phyloP scores from a whole-genome alignment of 2,888 invertebrate species.

The Drosophila antonietae region DNA sequence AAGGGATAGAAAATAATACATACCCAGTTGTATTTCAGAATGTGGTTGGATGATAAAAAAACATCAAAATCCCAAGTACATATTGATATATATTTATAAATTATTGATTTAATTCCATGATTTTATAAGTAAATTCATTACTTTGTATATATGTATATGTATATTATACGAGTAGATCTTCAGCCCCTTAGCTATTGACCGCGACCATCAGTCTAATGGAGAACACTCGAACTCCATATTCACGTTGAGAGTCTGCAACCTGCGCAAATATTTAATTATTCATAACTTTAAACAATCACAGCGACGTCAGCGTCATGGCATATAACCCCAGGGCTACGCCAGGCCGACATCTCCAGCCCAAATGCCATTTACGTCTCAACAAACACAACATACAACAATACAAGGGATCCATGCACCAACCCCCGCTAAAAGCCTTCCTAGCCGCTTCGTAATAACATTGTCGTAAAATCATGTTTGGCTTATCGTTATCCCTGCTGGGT shows the following conservation, averaged over 20 bases:
- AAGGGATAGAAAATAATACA: no score
- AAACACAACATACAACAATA: slow-evolving; percentile 62
- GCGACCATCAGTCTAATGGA: slow-evolving; percentile 46
- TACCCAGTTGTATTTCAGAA: background rate
- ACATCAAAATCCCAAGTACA: no score
- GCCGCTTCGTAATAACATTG: slow-evolving; percentile 80
- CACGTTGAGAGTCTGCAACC: slow-evolving; percentile 53
- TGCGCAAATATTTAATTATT: slow-evolving; percentile 84
- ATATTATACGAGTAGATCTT: background rate
- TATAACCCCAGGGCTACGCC: slow-evolving; percentile 49
- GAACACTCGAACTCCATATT: slow-evolving; percentile 10
- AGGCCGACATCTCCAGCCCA: slow-evolving; percentile 21
- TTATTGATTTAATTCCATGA: background rate
- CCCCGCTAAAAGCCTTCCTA: slow-evolving; percentile 14
- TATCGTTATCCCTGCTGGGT: slow-evolving; percentile 69
- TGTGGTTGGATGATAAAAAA: background rate
- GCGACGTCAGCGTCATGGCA: slow-evolving; percentile 70
- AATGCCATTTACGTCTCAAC: slow-evolving; percentile 69
- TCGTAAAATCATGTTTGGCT: slow-evolving; percentile 83
- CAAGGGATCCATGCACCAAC: slow-evolving; percentile 30
- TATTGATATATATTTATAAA: background rate
- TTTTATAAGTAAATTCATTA: background rate
- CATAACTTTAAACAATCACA: slow-evolving; percentile 83
- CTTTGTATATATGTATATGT: background rate
- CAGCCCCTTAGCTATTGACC: background rate